Evolutionary conservation across 1,140 invertebrate species (phyloP).

Genomic region (Cyphomyrmex costatus): DNA sequence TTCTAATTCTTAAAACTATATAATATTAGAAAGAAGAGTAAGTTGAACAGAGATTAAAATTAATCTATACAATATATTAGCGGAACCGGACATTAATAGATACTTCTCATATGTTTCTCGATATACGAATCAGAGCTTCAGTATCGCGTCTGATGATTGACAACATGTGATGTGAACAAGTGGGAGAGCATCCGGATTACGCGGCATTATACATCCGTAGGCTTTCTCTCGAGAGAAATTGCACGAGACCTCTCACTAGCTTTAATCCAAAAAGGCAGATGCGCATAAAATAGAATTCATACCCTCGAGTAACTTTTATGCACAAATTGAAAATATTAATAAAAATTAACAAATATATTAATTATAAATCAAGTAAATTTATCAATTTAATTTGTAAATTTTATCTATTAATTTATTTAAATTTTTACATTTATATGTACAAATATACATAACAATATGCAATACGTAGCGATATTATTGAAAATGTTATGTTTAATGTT

Average conservation of each 20-base stretch:
- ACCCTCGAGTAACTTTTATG: background rate
- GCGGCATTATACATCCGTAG: background rate
- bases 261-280: background rate
- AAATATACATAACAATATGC: background rate
- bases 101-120: background rate
- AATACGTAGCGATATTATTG: background rate
- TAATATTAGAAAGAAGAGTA: too few relatives aligned
- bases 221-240: constrained; percentile 51
- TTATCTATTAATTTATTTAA: background rate
- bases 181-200: constrained; percentile 18
- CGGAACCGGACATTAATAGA: background rate
- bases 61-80: too few relatives aligned
- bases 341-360: background rate
- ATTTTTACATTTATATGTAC: background rate
- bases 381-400: background rate
- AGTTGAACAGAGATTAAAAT: too few relatives aligned
- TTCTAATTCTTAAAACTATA: too few relatives aligned
- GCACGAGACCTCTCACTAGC: background rate
- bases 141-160: constrained; percentile 24
- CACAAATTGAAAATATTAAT: background rate
- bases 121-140: background rate
- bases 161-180: constrained; percentile 23
- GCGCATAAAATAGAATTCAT: background rate
- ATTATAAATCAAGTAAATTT: background rate
- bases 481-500: background rate